phyloP scores from a whole-genome alignment of 2,797 vertebrate genomes.

The Lacerta bilineata region DNA sequence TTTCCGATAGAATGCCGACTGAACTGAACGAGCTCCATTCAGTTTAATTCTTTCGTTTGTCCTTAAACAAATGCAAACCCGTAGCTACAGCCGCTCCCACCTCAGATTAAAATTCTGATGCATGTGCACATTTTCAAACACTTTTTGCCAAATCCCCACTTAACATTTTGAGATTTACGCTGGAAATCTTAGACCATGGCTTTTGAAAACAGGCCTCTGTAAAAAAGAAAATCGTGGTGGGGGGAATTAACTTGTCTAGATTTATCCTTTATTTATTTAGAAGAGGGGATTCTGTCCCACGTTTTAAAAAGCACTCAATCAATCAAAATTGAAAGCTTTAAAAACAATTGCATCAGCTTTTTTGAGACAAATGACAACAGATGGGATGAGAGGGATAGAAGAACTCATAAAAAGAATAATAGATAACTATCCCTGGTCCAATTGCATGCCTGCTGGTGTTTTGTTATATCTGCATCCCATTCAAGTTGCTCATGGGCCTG shows the following conservation, averaged over 20 bases:
- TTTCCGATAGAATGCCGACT: too few species aligned
- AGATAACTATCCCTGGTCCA: background rate
- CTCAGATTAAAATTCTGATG: too few species aligned
- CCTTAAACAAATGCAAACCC: too few species aligned
- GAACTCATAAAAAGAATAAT: background rate
- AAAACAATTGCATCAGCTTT: background rate
- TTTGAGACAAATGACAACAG: conserved; percentile 3
- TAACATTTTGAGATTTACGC: background rate
- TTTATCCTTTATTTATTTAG: background rate
- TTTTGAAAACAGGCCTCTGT: background rate
- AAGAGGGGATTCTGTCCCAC: background rate
- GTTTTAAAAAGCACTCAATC: background rate
- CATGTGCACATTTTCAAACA: too few species aligned
- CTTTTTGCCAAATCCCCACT: background rate
- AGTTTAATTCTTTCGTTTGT: too few species aligned
- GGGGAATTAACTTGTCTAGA: background rate
- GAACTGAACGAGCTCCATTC: too few species aligned
- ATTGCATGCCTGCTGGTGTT: background rate
- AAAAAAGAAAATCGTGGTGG: background rate
- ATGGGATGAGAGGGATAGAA: background rate
- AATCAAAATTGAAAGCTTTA: background rate
- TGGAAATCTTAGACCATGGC: background rate
- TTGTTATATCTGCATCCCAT: background rate
- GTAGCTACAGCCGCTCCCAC: too few species aligned
- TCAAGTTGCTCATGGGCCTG: background rate